Base-by-base conservation (phyloP, 92 coral and sea anemone species). In the Siderastrea radians region DNA sequence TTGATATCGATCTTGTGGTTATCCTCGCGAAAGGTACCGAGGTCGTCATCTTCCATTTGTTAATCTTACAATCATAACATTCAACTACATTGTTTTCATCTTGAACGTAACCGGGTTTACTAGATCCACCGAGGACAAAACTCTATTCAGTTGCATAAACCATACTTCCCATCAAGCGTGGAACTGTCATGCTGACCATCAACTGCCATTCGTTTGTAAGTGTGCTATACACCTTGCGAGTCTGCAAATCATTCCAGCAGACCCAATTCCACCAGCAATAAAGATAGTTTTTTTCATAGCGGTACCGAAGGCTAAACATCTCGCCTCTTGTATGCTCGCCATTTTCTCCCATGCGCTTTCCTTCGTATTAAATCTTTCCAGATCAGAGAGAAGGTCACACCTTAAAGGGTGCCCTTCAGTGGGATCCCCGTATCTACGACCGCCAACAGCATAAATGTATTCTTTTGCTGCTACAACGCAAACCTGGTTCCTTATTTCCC, bases 151-250 rank as follows among this genome's bases (percentile, higher is more conserved):
- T 2, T 8, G 51, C 16, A 38, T 59, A 53, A 2, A 74, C 48
- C 78, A 74, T 74, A n/a, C 62, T 74, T 5, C 78, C 78, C 1
- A 3, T 8, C 61, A 74, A 26, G 12, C 62, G 49, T 14, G 78
- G 78, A 5, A 54, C 61, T 1, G 52, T 19, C 63, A 74, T n/a
- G 62, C 49, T 53, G 7, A 16, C 63, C 1, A 74, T 43, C 26
- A 74, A 43, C 48, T 74, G 63, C 78, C 78, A 74, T 53, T 74
- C 78, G 61, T 74, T 74, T 19, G n/a, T 14, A 8, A 43, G 46
- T 16, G 10, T 51, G 3, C 26, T 19, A 43, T 74, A 74, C 61
- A 74, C 11, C 78, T 53, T 62, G 5, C 78, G 52, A n/a, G 78
- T 46, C 53, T 19, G 61, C 48, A 74, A 53, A 26, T n/a, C 13